These are phyloP conservation scores for Dryas iulia DNA, from an alignment of 1,140 invertebrate species.

Conservation along the genomic window DNA sequence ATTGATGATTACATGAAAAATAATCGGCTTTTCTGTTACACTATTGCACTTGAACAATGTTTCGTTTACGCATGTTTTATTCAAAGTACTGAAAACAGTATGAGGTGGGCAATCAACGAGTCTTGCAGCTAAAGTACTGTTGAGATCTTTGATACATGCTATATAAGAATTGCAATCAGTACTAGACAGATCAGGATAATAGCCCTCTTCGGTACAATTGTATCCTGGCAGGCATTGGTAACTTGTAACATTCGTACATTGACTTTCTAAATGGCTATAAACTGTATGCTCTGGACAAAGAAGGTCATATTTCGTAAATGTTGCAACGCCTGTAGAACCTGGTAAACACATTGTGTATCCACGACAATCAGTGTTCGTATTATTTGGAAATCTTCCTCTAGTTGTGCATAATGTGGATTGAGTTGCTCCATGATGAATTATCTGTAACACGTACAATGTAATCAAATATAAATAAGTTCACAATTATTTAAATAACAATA, in stretches of 20 bases:
- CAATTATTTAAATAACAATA: not conserved
- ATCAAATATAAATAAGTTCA: not conserved
- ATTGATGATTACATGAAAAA: constrained; percentile 27
- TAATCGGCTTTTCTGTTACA: constrained; percentile 25
- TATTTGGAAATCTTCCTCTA: constrained; percentile 57
- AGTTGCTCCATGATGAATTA: constrained; percentile 33
- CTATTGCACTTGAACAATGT: constrained; percentile 36
- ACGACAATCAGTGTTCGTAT: constrained; percentile 46
- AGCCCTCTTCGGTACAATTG: constrained; percentile 47
- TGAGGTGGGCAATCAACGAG: constrained; percentile 45
- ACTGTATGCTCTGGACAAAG: constrained; percentile 53
- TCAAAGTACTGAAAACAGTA: constrained; percentile 39
- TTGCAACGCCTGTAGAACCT: constrained; percentile 23
- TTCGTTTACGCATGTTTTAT: constrained; percentile 46
- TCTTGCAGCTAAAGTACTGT: constrained; percentile 44
- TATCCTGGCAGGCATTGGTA: constrained; percentile 51
- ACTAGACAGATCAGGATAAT: constrained; percentile 35
- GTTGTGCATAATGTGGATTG: constrained; percentile 42
- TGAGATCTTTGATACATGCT: constrained; percentile 51
- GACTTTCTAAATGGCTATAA: constrained; percentile 56
- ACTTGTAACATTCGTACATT: constrained; percentile 58
- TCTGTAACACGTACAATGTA: constrained; percentile 38
- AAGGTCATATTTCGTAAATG: constrained; percentile 50
- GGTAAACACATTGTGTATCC: constrained; percentile 60
- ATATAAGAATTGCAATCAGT: constrained; percentile 49